phyloP scores from a whole-genome alignment of 1,140 invertebrate genomes.

The Condylostylus longicornis region DNA sequence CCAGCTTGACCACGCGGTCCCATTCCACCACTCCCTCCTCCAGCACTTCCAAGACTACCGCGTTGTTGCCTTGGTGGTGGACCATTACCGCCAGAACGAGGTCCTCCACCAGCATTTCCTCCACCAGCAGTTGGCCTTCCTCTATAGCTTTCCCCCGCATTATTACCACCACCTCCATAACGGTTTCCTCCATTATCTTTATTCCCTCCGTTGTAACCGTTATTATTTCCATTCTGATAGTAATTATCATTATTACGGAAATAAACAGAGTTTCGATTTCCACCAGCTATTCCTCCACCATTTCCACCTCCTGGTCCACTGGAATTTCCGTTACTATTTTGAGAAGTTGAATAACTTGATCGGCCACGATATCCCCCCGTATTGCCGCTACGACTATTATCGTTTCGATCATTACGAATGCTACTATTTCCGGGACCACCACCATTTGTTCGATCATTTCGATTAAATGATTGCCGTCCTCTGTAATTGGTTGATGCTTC shows the following conservation, averaged over 20 bases:
- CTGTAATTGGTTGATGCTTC: slow-evolving; percentile 3
- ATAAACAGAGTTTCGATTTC: slow-evolving; percentile 18
- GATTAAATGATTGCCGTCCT: slow-evolving; percentile 5
- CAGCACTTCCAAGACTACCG: no score
- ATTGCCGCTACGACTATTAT: slow-evolving; percentile 8
- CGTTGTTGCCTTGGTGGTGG: slow-evolving; percentile 3
- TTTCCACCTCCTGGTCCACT: slow-evolving; percentile 5
- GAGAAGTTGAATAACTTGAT: no score
- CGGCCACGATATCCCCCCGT: neutral
- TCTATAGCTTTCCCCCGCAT: slow-evolving; percentile 14
- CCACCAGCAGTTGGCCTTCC: slow-evolving; percentile 1
- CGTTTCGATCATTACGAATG: slow-evolving; percentile 11
- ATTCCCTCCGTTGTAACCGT: slow-evolving; percentile 10
- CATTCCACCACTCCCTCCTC: no score
- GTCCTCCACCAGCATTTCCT: slow-evolving; percentile 1
- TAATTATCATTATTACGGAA: slow-evolving; percentile 28
- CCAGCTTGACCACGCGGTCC: no score
- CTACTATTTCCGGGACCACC: slow-evolving; percentile 12
- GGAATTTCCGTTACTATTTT: neutral
- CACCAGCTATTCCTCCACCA: slow-evolving; percentile 16
- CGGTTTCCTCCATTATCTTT: slow-evolving; percentile 13
- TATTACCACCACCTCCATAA: slow-evolving; percentile 19
- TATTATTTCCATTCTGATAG: slow-evolving; percentile 17
- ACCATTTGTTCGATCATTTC: neutral
- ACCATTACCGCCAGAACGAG: slow-evolving; percentile 2